Conservation (phyloP, 2,888 invertebrate species). For the Tubulanus polymorphus region DNA sequence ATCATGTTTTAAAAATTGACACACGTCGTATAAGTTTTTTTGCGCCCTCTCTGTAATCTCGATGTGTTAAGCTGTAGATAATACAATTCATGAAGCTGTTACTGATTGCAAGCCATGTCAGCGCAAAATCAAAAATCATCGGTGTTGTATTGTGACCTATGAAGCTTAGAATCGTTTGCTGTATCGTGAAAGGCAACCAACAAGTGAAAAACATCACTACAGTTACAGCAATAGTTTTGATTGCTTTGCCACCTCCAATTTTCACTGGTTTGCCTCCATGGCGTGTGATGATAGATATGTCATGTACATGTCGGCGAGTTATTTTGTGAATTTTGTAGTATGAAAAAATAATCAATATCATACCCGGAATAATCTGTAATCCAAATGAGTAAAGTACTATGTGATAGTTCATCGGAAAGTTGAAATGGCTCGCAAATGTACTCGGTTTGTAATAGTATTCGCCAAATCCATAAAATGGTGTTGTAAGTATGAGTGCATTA, state of each 20-base stretch:
- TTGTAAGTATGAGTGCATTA: neutral
- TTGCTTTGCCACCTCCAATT: neutral
- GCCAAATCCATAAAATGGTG: neutral
- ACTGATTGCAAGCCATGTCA: neutral
- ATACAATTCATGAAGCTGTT: neutral
- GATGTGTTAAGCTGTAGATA: neutral
- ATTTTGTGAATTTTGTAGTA: neutral
- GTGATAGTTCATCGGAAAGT: neutral
- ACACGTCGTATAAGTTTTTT: too few relatives aligned
- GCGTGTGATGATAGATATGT: neutral
- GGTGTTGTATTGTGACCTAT: neutral
- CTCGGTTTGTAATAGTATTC: neutral
- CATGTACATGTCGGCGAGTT: neutral
- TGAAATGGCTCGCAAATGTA: neutral
- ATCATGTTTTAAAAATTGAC: too few relatives aligned
- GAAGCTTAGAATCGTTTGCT: neutral
- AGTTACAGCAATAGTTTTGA: neutral
- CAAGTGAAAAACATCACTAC: neutral
- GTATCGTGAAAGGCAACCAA: neutral
- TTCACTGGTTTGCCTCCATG: neutral
- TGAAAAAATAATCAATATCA: neutral
- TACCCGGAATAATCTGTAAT: neutral
- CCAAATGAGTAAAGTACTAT: neutral
- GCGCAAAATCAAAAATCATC: neutral
- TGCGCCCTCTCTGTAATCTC: neutral